Evolutionary conservation across 2,797 vertebrate species (phyloP).

Genomic region (Sylvia borin): DNA sequence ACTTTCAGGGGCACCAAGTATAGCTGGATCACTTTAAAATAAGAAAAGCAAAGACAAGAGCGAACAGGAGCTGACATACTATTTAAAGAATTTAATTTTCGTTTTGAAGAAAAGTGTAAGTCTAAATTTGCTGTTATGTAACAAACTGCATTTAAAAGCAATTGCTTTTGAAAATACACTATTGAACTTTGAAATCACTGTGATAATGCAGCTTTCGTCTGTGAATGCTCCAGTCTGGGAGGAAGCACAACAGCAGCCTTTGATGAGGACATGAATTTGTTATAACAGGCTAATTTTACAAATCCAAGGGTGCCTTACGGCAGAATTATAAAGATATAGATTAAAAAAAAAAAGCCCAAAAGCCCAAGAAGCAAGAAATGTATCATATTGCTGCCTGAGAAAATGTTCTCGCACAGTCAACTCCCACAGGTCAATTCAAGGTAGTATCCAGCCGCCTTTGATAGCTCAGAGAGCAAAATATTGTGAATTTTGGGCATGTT

Average conservation of each 20-base stretch:
- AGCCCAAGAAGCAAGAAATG: neutral
- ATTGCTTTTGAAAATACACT: constrained; percentile 56
- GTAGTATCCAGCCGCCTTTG: neutral
- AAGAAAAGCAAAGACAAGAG: neutral
- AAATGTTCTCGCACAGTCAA: neutral
- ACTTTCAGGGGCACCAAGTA: neutral
- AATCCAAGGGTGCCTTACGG: constrained; percentile 55
- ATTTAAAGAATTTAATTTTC: constrained; percentile 50
- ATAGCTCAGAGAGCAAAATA: neutral
- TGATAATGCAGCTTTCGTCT: constrained; percentile 41
- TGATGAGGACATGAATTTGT: constrained; percentile 72
- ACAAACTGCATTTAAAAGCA: constrained; percentile 56
- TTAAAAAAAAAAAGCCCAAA: neutral
- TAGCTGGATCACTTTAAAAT: neutral
- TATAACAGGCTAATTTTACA: constrained; percentile 71
- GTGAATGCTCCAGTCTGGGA: constrained; percentile 40
- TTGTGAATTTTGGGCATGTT: neutral
- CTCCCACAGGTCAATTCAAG: constrained; percentile 43
- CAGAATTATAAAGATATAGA: constrained; percentile 52
- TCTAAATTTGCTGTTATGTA: constrained; percentile 49
- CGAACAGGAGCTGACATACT: neutral
- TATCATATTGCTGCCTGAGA: neutral
- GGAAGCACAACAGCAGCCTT: constrained; percentile 50
- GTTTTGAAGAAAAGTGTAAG: constrained; percentile 24
- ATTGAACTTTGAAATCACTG: constrained; percentile 58